Base-by-base conservation (phyloP, 1,140 invertebrate genomes). In the Gonatopus flavifemur region DNA sequence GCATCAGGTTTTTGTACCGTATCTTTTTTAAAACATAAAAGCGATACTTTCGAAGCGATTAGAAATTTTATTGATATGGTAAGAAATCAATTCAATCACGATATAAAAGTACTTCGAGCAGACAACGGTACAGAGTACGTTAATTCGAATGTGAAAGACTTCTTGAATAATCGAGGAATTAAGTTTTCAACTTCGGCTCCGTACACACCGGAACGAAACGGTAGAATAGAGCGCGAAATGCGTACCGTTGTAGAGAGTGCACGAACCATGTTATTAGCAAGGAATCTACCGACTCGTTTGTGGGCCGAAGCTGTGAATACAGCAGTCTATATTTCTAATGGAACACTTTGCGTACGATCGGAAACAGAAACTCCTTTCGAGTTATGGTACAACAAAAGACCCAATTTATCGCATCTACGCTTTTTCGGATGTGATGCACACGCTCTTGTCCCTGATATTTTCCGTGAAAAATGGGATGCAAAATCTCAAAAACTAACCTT, bases 221-320 rank as follows among this genome's bases (percentile, higher is more conserved):
- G 69, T 3, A 50, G 63, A n/a, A 50, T 60, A 15, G 76, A 81
- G 49, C 42, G 69, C 33, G 65, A 69, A 13, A 74, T 77, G 54
- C 37, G 76, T 10, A 75, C 69, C 1, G 52, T 78, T 12, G 52
- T 71, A 1, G 69, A 80, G 45, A 64, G 43, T 45, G 74, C 75
- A 1, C 41, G 69, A 16, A 52, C 64, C 16, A 72, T 79, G 72
- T 20, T 79, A 8, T 28, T 57, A 16, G 56, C 59, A 16, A 52
- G 65, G 25, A 50, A 70, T 13, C 40, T 81, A 18, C 56, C 59
- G 19, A 49, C 66, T 24, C 28, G 49, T 1, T 61, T 76, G 24
- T 82, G 76, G 78, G 70, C 66, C 2, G 76, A 81, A 66, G 76
- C 77, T n/a, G 55, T 75, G 0, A 55, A 60, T 35, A 78, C 69